Base-by-base conservation (phyloP, 1,140 invertebrate species). In the Polyergus mexicanus region DNA sequence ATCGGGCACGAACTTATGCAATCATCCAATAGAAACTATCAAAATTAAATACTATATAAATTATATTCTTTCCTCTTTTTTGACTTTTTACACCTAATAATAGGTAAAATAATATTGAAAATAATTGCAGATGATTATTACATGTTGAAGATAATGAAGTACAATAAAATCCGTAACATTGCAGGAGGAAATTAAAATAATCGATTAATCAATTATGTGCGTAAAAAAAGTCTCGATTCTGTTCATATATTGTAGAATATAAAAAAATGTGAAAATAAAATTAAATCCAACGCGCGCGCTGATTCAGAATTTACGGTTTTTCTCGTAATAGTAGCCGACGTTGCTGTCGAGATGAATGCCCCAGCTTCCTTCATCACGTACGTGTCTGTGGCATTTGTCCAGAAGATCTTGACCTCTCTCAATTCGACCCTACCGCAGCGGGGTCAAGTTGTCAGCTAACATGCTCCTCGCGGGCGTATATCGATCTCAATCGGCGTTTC, bases 381-480 rank as follows among this genome's bases (percentile, higher is more conserved):
- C 32, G 32, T 76, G 56, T 56, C 84, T 25, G 84, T 89, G 87
- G 85, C 85, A 89, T 87, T 90, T 72, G 85, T 91, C 89, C 88
- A 88, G 80, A 58, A 89, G 86, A 92, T 92, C 92, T 88, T 91
- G 92, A 92, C 92, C 92, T 89, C 89, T 80, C 86, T 84, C 89
- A 89, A 92, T 86, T 91, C 86, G 86, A 90, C 71, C 75, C 56
- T 71, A 84, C 51, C 83, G 66, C 62, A 81, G 87, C 44, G 75
- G 84, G 87, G 85, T 91, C 86, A 91, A 90, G 84, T 83, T 89
- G 92, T 90, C 89, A 92, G 85, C 88, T 78, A 54, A 76, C 71
- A 65, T 63, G 72, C n/a, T 90, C 81, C 77, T 58, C 86, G 69
- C 60, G 54, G 47, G 38, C 47, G 62, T 41, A 66, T 89, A 92